Conservation (phyloP, 2,888 invertebrate genomes). For the Perdita meconis region DNA sequence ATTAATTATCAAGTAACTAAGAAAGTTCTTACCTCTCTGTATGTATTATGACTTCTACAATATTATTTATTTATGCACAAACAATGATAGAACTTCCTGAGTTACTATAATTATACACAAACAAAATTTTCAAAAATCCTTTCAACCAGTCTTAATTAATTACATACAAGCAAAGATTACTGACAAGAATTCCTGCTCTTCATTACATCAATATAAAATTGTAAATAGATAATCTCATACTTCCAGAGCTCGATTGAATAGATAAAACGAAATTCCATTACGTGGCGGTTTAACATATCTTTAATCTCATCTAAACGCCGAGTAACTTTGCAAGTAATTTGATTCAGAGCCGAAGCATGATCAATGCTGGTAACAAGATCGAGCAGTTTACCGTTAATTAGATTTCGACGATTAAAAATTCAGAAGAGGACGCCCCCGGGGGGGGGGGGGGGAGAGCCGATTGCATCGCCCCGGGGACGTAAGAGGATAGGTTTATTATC, state of each 20-base stretch:
- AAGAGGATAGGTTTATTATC: constrained; percentile 72
- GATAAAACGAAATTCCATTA: background rate
- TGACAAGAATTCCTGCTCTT: too few relatives aligned
- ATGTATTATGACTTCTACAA: too few relatives aligned
- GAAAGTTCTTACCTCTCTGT: too few relatives aligned
- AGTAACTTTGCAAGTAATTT: background rate
- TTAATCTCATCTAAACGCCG: background rate
- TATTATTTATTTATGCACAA: too few relatives aligned
- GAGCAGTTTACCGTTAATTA: constrained; percentile 61
- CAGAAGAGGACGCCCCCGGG: constrained; percentile 38
- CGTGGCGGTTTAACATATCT: background rate
- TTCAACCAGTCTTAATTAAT: background rate
- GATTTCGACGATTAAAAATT: constrained; percentile 62
- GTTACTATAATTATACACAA: background rate
- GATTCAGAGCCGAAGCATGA: background rate
- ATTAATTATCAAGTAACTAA: too few relatives aligned
- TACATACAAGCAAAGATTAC: background rate
- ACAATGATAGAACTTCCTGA: too few relatives aligned
- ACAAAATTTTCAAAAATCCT: background rate
- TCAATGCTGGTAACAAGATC: constrained; percentile 15
- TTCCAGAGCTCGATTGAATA: too few relatives aligned
- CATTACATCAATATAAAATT: too few relatives aligned
- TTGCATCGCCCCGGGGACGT: constrained; percentile 42
- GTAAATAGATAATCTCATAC: too few relatives aligned
- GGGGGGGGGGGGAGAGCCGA: too few relatives aligned